Evolutionary conservation across 2,888 invertebrate genomes (phyloP), one percentile per base, ranked within the genome.

Genomic region (Epinotia nisella): DNA sequence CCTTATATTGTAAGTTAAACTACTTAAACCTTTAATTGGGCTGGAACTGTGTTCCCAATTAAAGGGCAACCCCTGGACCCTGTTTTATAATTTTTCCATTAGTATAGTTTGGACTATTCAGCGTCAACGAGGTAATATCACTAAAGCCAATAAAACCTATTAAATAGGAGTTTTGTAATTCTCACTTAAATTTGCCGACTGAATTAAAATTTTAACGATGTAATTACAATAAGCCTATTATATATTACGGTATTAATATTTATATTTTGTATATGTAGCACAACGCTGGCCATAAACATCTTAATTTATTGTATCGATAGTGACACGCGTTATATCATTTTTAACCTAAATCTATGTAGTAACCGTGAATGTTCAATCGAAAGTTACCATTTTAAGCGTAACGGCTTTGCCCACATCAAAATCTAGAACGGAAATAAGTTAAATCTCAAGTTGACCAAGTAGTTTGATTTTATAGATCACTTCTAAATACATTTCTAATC

Each of bases 231-330:
- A 53, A 51, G 29, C 51, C 29, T 51, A 64, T 53, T 51, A 64
- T 4, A 17, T 15, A 51, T 29, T 29, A 45, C 19, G 49, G 39
- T 61, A 19, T 53, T 39, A 13, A 53, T 53, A 64, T 64, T 64
- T 45, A 49, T 49, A 61, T 15, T 35, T 35, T 45, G 45, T 2
- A 56, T 51, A 35, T 56, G 45, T 45, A 10, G 45, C 45, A 35
- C 45, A 58, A 53, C 29, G 35, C 49, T 3, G 10, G 24, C 51
- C 39, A 58, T 71, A 71, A 71, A 39, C 39, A 55, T 21, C 24
- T 21, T 60, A 53, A 66, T 45, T 71, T 55, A 71, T 66, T 17
- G 53, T 39, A 13, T 21, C 64, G 49, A 64, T 19, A 64, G 45
- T 56, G 15, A 59, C 41, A 35, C 9, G 29, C 35, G 51, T 71